These are phyloP conservation scores for Galleria mellonella DNA, from an alignment of 1,140 invertebrate species.

Conservation along the genomic window DNA sequence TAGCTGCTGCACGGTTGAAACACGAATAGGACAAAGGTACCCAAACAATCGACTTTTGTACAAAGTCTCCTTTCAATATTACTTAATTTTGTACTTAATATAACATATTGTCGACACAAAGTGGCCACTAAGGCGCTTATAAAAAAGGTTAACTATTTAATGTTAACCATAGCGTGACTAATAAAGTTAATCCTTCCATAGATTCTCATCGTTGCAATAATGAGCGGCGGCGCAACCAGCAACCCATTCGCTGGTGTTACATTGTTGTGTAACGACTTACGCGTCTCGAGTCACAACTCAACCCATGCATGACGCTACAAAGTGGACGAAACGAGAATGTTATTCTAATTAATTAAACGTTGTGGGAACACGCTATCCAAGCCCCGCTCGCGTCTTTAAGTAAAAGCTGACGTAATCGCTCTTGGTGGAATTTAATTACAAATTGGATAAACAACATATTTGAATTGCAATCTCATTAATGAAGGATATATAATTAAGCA, in stretches of 20 bases:
- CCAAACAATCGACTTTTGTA: too few species aligned
- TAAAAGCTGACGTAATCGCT: constrained; percentile 19
- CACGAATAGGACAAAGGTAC: too few species aligned
- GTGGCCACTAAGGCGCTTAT: too few species aligned
- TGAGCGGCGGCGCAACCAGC: background rate
- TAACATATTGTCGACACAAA: too few species aligned
- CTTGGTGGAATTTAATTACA: background rate
- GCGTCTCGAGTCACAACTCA: constrained; percentile 10
- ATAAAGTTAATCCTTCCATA: constrained; percentile 15
- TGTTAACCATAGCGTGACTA: constrained; percentile 19
- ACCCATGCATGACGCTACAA: too few species aligned
- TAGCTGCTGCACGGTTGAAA: too few species aligned
- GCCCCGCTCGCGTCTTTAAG: background rate
- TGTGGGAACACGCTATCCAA: constrained; percentile 9
- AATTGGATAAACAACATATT: background rate
- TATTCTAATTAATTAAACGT: constrained; percentile 34
- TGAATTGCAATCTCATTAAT: constrained; percentile 6
- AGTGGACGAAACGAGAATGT: constrained; percentile 5
- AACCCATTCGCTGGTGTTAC: background rate
- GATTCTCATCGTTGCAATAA: background rate
- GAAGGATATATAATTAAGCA: constrained; percentile 6
- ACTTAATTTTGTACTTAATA: too few species aligned
- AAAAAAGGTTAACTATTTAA: too few species aligned
- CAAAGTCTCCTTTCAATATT: too few species aligned
- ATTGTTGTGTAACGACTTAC: constrained; percentile 1